Base-by-base conservation (phyloP, 2,888 invertebrate species). In the Uloborus plumipes region DNA sequence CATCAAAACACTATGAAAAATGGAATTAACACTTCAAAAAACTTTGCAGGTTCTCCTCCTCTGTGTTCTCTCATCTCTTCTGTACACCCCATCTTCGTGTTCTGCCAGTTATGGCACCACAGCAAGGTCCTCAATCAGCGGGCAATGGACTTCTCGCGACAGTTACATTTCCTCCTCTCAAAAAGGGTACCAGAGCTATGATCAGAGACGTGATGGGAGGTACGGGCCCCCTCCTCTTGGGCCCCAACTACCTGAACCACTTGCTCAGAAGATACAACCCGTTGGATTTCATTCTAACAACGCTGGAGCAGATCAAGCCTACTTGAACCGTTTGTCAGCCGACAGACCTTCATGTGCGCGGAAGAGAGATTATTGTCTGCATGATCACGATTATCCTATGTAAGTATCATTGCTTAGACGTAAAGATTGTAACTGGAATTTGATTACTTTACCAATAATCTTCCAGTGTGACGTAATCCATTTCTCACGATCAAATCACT, bases 371-470 rank as follows among this genome's bases (percentile, higher is more conserved):
- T 83, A 83, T 15, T 83, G 83, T 22, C 18, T 83, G 0, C 77
- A 77, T 50, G 75, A 83, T 26, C 83, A 83, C 20, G 83, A 83
- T 47, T 83, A 83, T 62, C 83, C 83, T 2, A 83, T 83, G 83
- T 83, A 66, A 77, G 83, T 69, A 14, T 16, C 18, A 20, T 11
- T 39, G 9, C 62, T 20, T 13, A 20, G 58, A 20, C 20, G 1
- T 6, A 13, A 18, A 39, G 9, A 39, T 39, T 39, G 39, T 9
- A 31, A 31, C 7, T 2, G 31, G 31, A 4, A 7, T 31, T 31
- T 31, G 31, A 31, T 31, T 31, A 31, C 7, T 4, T 31, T 31
- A 31, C 31, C 31, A 31, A 7, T 31, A 31, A 31, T 7, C 7
- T 31, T 31, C 31, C 4, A 4, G 31, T 31, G 31, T 31, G 31